Percentiles rank a stretch among this genome's conserved stretches.
Evolutionary conservation across 1,140 invertebrate genomes (phyloP).

Genomic region (Sminthurinus signatus): DNA sequence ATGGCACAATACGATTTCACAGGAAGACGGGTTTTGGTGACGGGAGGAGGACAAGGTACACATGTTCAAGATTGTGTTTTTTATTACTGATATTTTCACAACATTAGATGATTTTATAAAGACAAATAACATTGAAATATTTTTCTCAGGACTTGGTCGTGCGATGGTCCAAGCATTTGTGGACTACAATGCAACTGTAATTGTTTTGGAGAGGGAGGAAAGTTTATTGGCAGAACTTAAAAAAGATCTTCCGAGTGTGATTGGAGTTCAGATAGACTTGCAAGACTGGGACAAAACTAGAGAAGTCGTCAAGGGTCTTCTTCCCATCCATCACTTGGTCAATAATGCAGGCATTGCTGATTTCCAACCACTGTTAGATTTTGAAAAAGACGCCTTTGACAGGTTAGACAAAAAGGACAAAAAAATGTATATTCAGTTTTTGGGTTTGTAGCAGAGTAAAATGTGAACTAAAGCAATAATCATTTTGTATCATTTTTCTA

Average conservation of each 20-base stretch:
- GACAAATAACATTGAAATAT: too few relatives aligned
- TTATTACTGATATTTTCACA: background rate
- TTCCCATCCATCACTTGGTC: slow-evolving; percentile 27
- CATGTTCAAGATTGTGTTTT: background rate
- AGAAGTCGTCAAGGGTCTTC: slow-evolving; percentile 23
- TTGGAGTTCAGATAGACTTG: slow-evolving; percentile 32
- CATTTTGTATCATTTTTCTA: background rate
- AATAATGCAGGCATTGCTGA: too few relatives aligned
- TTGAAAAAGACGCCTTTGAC: too few relatives aligned
- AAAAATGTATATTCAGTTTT: too few relatives aligned
- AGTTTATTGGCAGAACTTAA: slow-evolving; percentile 45
- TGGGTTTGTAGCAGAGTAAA: background rate
- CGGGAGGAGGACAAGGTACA: background rate
- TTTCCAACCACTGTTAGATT: too few relatives aligned
- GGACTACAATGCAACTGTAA: slow-evolving; percentile 44
- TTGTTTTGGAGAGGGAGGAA: slow-evolving; percentile 47
- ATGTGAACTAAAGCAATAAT: background rate
- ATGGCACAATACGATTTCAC: background rate
- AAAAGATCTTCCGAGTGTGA: slow-evolving; percentile 38
- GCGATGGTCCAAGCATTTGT: slow-evolving; percentile 43
- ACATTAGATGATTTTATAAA: background rate
- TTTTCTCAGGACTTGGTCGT: slow-evolving; percentile 44
- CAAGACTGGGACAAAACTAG: slow-evolving; percentile 31
- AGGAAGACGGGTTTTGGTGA: too few relatives aligned
- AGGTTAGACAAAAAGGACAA: too few relatives aligned